Base-by-base conservation (phyloP, 2,797 vertebrate species). In the Enteromius radiatus region DNA sequence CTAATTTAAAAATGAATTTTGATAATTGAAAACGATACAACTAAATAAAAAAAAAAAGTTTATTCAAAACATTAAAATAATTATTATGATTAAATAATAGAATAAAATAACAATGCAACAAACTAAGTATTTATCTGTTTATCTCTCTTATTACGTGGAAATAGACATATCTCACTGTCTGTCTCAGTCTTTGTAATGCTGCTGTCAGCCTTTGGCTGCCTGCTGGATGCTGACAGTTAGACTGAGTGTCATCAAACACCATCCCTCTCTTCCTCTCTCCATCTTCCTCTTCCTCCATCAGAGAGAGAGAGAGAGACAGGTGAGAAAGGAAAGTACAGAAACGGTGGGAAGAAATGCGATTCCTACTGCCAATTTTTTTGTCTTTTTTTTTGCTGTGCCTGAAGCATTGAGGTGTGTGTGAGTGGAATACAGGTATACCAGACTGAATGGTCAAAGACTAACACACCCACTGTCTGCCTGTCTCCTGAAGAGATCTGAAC, bases 401-500 rank as follows among this genome's bases (percentile, higher is more conserved):
- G 63, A 68, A 80, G 69, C 65, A 80, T 23, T 65, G 77, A 64
- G 69, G 41, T 76, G 78, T 84, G 71, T 84, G 71, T 84, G 71
- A 54, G 54, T 47, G 33, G 45, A 26, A 78, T 84, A 69, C 56
- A 78, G 49, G 45, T 85, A 85, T 61, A 41, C 36, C 67, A 26
- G 36, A 23, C 64, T 80, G 52, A 80, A 28, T 71, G 56, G 49
- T 67, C 31, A 65, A 65, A 63, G 54, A 31, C 70, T 65, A 52
- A 59, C 49, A 43, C 75, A 49, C 31, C 14, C 26, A 49, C 14
- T 71, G 11, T 61, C 38, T 59, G 19, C 4, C 41, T 61, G n/a
- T 3, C 17, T 59, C 68, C 28, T 49, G 28, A 49, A 49, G 28
- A 71, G 36, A 47, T 63, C 67, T 79, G 78, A 79, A 69, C 65